Conservation (phyloP, 1,140 invertebrate genomes). For the Heliconius himera region DNA sequence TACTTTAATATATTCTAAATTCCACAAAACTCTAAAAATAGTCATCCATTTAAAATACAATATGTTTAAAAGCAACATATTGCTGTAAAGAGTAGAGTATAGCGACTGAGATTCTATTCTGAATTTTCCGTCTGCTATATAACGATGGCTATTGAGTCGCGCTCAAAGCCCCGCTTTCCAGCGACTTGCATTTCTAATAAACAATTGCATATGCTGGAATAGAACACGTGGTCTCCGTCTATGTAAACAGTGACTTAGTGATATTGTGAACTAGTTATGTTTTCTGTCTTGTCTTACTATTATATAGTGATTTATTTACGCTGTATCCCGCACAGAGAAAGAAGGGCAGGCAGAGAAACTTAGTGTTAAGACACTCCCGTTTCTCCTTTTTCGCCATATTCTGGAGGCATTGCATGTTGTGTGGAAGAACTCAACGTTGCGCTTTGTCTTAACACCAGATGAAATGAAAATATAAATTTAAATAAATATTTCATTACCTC, state of each 20-base stretch:
- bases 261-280: not conserved
- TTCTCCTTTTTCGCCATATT: too few relatives aligned
- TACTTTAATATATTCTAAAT: not conserved
- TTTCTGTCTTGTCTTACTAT: not conserved
- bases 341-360: too few relatives aligned
- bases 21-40: not conserved
- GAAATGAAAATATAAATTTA: too few relatives aligned
- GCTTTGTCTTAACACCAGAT: too few relatives aligned
- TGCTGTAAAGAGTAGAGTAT: not conserved
- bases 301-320: too few relatives aligned
- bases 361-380: too few relatives aligned
- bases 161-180: conserved; percentile 3
- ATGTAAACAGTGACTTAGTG: not conserved
- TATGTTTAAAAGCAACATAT: conserved; percentile 3
- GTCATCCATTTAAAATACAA: conserved; percentile 1
- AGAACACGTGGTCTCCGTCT: not conserved
- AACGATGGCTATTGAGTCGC: conserved; percentile 3
- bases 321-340: too few relatives aligned
- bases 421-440: too few relatives aligned
- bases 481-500: too few relatives aligned
- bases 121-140: conserved; percentile 10
- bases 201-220: not conserved
- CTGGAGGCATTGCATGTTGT: too few relatives aligned
- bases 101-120: not conserved
- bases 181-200: conserved; percentile 9